phyloP scores from a whole-genome alignment of 2,113 vertebrate genomes.

The Azemiops feae region DNA sequence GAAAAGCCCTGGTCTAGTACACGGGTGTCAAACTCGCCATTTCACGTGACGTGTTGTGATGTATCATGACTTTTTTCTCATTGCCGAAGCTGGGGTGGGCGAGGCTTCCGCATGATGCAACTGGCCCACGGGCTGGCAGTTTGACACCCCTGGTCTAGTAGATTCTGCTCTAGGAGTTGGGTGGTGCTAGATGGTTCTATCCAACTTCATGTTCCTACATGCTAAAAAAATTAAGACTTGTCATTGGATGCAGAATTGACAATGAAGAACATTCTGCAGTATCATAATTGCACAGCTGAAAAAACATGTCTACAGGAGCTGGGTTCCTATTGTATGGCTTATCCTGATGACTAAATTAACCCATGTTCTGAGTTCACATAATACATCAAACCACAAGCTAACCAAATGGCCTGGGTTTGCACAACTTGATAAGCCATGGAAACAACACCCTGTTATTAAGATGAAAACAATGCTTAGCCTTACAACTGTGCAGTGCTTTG shows the following conservation, averaged over 20 bases:
- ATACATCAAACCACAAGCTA: background rate
- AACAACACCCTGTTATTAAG: background rate
- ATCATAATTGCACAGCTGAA: background rate
- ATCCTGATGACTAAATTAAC: background rate
- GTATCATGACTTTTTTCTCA: too few relatives aligned
- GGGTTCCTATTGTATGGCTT: background rate
- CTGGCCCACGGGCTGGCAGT: too few relatives aligned
- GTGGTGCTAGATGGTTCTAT: background rate
- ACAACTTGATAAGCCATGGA: background rate
- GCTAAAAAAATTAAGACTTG: background rate
- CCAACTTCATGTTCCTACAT: background rate
- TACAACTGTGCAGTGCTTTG: background rate
- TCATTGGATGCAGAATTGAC: background rate
- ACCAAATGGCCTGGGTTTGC: background rate
- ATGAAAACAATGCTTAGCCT: background rate
- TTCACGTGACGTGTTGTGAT: too few relatives aligned
- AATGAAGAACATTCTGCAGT: background rate
- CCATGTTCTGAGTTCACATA: background rate
- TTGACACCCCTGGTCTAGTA: background rate
- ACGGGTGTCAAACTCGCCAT: too few relatives aligned
- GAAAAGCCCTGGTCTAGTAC: too few relatives aligned
- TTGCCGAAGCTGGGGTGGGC: too few relatives aligned
- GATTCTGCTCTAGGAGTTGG: background rate
- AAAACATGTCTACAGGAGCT: background rate
- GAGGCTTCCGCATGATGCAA: too few relatives aligned